phyloP scores from a whole-genome alignment of 2,888 invertebrate species.

The Spilosoma lubricipeda region DNA sequence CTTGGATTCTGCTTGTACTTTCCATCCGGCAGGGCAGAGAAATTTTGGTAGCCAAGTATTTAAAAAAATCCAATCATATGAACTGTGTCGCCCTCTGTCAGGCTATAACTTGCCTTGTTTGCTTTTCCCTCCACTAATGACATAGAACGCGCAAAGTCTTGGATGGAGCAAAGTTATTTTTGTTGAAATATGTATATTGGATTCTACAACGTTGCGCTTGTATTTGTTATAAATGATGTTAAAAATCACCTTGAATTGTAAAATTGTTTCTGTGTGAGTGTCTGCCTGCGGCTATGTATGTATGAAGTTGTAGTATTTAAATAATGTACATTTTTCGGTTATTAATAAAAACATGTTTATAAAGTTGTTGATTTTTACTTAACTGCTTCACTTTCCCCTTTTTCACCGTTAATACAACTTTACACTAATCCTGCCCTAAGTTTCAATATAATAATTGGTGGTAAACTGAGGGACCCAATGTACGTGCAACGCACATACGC shows the following conservation, averaged over 20 bases:
- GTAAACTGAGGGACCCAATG: too few relatives aligned
- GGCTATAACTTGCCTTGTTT: not conserved
- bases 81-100: not conserved
- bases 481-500: too few relatives aligned
- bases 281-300: conserved; percentile 73
- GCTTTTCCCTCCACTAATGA: not conserved
- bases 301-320: conserved; percentile 80
- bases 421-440: too few relatives aligned
- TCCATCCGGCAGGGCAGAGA: too few relatives aligned
- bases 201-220: conserved; percentile 1
- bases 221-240: conserved; percentile 9
- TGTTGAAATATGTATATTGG: conserved; percentile 7
- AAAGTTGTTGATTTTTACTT: conserved; percentile 53
- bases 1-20: not conserved
- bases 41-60: too few relatives aligned
- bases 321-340: conserved; percentile 82
- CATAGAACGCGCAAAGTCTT: not conserved
- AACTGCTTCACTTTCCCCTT: not conserved
- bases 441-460: too few relatives aligned
- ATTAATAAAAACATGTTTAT: conserved; percentile 82
- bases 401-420: too few relatives aligned
- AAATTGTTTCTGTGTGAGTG: conserved; percentile 55
- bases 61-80: not conserved
- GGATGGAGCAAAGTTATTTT: not conserved
- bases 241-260: conserved; percentile 10